Base-by-base conservation (phyloP, 2,888 invertebrate genomes). In the Caenorhabditis uteleia region DNA sequence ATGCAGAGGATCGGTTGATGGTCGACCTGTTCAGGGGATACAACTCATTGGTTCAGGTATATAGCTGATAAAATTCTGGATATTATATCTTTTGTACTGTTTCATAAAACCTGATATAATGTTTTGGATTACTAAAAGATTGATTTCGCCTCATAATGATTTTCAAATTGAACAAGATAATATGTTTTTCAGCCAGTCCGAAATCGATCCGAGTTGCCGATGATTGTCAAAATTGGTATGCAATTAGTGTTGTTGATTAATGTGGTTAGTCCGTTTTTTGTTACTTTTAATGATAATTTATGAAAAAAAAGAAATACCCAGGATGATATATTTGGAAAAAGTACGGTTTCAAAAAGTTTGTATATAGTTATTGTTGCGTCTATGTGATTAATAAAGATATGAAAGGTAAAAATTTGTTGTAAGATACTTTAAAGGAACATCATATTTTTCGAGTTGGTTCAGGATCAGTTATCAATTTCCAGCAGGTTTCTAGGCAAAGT, bases 1-100 rank as follows among this genome's bases (percentile, higher is more conserved):
- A 82, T 43, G 84, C 84, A 53, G 85, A 86, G 73, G 84, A 84
- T 49, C 79, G 84, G 16, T 78, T 86, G 47, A 84, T 87, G 70
- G 74, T 85, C 23, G 84, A 85, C 68, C 72, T 86, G 29, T 86
- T 86, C 72, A 72, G 79, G 27, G 85, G 85, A 44, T 86, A 87
- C 82, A 86, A 86, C 66, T 84, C 84, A 3, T 80, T 86, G 23
- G 61, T 74, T 25, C 64, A 45, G 49, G 47, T 47, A 16, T 7
- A 14, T 40, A 7, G 7, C 12, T 39, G 6, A n/a, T 36, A n/a
- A 36, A 36, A 36, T n/a, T 36, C n/a, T n/a, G 36, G n/a, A 36
- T 10, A 36, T n/a, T 8, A 31, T 31, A 31, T 31, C 31, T 31
- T 44, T 25, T 23, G 7, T 44, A 44, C 8, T 14, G 10, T n/a